phyloP scores from a whole-genome alignment of 2,113 vertebrate species.

The Ailuropoda melanoleuca region DNA sequence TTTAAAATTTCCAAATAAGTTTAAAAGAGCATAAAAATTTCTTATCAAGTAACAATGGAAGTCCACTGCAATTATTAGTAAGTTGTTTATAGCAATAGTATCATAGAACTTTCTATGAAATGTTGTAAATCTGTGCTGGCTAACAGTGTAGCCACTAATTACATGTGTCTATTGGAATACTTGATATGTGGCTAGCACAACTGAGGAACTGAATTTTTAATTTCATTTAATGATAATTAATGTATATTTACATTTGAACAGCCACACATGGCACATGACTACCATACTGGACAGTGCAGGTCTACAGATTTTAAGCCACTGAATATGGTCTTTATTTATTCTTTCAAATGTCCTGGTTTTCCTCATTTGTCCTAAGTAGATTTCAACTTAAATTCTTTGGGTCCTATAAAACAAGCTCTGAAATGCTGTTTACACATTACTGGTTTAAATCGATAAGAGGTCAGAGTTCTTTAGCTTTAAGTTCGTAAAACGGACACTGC shows the following conservation, averaged over 20 bases:
- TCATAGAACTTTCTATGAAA: not conserved
- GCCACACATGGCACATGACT: not conserved
- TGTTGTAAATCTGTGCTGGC: not conserved
- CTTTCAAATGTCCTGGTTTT: conserved; percentile 1
- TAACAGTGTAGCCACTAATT: not conserved
- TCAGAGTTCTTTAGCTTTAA: conserved; percentile 53
- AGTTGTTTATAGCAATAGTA: not conserved
- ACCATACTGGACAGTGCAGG: not conserved
- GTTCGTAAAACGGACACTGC: not conserved
- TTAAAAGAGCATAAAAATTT: not conserved
- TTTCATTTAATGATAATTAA: not conserved
- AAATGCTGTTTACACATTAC: conserved; percentile 45
- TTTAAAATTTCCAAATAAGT: not conserved
- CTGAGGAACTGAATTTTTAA: not conserved
- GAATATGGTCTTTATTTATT: not conserved
- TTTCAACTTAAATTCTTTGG: conserved; percentile 48
- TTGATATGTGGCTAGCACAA: not conserved
- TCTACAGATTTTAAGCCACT: not conserved
- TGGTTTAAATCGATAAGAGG: conserved; percentile 61
- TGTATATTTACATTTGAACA: not conserved
- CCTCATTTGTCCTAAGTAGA: not conserved
- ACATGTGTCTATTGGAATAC: not conserved
- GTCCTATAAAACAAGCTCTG: conserved; percentile 44
- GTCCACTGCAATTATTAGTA: not conserved
- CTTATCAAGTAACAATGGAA: not conserved